Conservation (phyloP, 2,113 vertebrate genomes). For the Rhombomys opimus region DNA sequence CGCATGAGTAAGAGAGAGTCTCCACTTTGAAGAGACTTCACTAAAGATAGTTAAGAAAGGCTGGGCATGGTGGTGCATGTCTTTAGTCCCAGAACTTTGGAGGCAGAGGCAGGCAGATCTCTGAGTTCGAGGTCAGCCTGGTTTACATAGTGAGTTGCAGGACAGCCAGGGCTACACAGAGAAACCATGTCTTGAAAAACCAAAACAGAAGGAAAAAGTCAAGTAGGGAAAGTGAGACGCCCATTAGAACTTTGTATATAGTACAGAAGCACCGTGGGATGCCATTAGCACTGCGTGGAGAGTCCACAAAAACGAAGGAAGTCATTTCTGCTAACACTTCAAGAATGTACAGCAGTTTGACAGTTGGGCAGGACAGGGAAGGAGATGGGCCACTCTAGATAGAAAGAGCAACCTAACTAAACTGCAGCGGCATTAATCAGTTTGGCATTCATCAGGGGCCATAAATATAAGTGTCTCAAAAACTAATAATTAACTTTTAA, state of each 20-base stretch:
- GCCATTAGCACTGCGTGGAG: neutral
- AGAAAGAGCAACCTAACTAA: neutral
- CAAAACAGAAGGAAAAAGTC: neutral
- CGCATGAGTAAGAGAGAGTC: neutral
- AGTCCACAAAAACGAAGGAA: neutral
- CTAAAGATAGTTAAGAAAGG: neutral
- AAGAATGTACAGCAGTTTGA: conserved; percentile 20
- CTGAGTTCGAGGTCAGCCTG: neutral
- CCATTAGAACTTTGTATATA: neutral
- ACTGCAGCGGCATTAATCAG: neutral
- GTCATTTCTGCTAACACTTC: conserved; percentile 7
- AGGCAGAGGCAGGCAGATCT: neutral
- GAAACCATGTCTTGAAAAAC: neutral
- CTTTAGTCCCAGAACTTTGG: neutral
- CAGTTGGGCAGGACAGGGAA: neutral
- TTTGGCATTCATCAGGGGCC: neutral
- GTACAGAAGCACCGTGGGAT: neutral
- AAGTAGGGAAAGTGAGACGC: conserved; percentile 12
- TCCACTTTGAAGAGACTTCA: neutral
- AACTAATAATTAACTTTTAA: neutral
- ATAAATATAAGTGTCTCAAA: conserved; percentile 5
- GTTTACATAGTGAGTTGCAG: neutral
- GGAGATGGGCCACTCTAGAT: neutral
- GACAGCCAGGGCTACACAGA: neutral
- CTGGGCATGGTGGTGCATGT: neutral